Conservation (phyloP, 2,797 vertebrate genomes). For the Pipistrellus kuhlii region DNA sequence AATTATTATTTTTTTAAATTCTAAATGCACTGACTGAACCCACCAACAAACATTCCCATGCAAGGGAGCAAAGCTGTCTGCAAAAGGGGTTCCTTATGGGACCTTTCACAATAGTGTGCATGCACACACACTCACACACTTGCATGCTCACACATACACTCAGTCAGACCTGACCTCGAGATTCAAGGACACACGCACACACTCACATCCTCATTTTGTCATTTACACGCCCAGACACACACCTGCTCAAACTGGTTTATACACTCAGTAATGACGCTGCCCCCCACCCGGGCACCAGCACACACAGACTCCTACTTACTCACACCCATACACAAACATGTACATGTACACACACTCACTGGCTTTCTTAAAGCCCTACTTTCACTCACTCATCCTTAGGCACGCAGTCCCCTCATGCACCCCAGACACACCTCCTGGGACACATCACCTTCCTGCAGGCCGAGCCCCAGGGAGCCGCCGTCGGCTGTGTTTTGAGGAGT, state of each 20-base stretch:
- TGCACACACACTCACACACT: background rate
- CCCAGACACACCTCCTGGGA: background rate
- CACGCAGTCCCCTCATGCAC: background rate
- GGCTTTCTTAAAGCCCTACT: background rate
- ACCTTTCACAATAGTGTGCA: background rate
- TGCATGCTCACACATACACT: background rate
- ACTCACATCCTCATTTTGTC: background rate
- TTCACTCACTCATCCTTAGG: background rate
- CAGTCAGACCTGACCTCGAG: background rate
- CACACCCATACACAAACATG: background rate
- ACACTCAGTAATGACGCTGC: background rate
- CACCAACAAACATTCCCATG: accelerated
- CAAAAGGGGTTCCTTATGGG: background rate
- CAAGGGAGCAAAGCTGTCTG: background rate
- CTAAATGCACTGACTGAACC: background rate
- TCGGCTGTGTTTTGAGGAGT: background rate
- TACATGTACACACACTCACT: accelerated
- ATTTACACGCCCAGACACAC: background rate
- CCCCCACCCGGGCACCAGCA: background rate
- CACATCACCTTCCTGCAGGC: background rate
- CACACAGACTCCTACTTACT: background rate
- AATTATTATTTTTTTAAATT: background rate
- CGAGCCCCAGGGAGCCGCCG: background rate
- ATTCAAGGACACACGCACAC: background rate
- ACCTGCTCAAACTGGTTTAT: background rate